Conservation (phyloP, 2,888 invertebrate species). For the Pristionchus maxplancki region DNA sequence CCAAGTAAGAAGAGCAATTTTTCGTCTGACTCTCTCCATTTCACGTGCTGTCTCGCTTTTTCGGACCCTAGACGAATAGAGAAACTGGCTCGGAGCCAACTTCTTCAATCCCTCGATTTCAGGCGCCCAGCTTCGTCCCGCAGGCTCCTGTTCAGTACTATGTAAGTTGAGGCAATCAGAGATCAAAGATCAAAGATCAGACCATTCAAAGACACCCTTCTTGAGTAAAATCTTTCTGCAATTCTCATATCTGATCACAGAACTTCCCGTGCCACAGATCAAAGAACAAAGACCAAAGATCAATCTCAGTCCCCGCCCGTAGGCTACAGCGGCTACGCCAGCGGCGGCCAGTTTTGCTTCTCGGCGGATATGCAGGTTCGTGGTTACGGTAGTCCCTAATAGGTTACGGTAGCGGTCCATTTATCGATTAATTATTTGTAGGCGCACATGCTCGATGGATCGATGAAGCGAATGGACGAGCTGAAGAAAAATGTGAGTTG, state of each 20-base stretch:
- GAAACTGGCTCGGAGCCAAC: no score
- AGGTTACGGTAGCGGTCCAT: no score
- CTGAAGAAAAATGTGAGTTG: constrained; percentile 55
- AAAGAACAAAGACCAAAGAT: background rate
- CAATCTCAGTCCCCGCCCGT: constrained; percentile 27
- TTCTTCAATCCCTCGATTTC: background rate
- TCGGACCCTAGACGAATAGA: no score
- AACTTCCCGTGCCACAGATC: background rate
- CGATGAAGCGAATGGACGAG: constrained; percentile 74
- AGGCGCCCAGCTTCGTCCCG: background rate
- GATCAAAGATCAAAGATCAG: background rate
- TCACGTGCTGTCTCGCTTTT: no score
- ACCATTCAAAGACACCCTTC: background rate
- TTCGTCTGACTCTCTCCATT: no score
- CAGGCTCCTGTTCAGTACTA: constrained; percentile 12
- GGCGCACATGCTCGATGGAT: constrained; percentile 56
- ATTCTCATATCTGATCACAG: background rate
- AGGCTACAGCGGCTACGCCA: background rate
- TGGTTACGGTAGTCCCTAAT: no score
- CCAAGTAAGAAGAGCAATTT: no score
- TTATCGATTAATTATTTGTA: no score
- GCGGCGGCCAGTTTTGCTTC: constrained; percentile 68
- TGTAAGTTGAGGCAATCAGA: background rate
- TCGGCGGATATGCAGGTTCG: constrained; percentile 70
- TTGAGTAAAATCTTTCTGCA: background rate